A percentile compares a stretch with the other conserved stretches of the same genome.
phyloP scores from a whole-genome alignment of 2,113 vertebrate species.

The Podarcis raffonei region DNA sequence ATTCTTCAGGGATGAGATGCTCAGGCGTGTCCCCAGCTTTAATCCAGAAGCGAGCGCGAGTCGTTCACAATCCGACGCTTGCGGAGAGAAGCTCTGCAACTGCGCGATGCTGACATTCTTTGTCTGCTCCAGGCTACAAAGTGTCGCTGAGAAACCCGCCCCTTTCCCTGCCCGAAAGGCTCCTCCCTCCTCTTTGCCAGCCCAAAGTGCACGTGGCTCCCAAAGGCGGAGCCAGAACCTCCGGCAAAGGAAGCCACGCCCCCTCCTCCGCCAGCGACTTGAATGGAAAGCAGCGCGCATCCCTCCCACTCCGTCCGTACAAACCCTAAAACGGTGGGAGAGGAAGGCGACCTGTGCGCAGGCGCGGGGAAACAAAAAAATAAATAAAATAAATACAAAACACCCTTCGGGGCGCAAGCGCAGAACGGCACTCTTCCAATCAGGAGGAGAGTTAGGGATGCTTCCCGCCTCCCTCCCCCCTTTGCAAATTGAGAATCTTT shows the following conservation, averaged over 20 bases:
- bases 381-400: not conserved
- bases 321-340: not conserved
- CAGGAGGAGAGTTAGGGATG: not conserved
- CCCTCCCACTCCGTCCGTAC: not conserved
- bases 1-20: too few relatives aligned
- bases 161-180: not conserved
- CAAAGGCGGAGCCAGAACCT: not conserved
- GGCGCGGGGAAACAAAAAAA: not conserved
- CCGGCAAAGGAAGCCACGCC: not conserved
- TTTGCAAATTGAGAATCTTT: not conserved
- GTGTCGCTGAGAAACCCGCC: not conserved
- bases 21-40: too few relatives aligned
- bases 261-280: not conserved
- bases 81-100: too few relatives aligned
- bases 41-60: too few relatives aligned
- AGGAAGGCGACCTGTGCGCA: constrained; percentile 14
- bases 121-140: not conserved
- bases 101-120: not conserved
- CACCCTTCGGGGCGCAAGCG: not conserved
- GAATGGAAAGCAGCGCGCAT: not conserved
- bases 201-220: not conserved
- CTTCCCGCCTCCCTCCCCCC: not conserved
- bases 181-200: not conserved
- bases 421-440: not conserved
- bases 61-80: too few relatives aligned